phyloP scores from a whole-genome alignment of 1,140 invertebrate species.

The Eriosoma lanigerum region DNA sequence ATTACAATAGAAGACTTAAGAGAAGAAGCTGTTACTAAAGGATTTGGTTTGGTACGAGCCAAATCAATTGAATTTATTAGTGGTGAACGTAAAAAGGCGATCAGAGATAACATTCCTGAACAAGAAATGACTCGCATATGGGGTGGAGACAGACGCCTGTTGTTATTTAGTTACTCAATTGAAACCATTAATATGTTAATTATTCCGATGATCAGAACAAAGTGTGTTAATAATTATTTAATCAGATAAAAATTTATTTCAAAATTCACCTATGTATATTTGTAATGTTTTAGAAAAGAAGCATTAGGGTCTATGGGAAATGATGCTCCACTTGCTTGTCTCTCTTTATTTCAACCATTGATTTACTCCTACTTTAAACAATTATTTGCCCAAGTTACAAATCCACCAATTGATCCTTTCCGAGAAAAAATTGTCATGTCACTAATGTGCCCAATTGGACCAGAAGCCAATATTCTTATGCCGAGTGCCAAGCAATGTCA shows the following conservation, averaged over 20 bases:
- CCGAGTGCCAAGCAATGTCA: slow-evolving; percentile 88
- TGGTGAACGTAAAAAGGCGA: slow-evolving; percentile 53
- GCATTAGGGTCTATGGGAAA: slow-evolving; percentile 99
- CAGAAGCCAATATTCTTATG: slow-evolving; percentile 91
- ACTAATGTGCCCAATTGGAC: slow-evolving; percentile 85
- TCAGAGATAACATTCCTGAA: slow-evolving; percentile 54
- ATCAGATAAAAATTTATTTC: neutral
- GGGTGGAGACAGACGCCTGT: slow-evolving; percentile 80
- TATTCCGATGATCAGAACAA: slow-evolving; percentile 94
- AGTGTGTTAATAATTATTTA: slow-evolving; percentile 65
- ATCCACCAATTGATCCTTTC: slow-evolving; percentile 99
- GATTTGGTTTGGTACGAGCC: slow-evolving; percentile 51
- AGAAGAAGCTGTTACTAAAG: slow-evolving; percentile 58
- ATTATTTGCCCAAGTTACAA: slow-evolving; percentile 97
- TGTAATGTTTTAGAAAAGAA: slow-evolving; percentile 78
- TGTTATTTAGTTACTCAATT: slow-evolving; percentile 90
- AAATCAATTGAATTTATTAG: slow-evolving; percentile 54
- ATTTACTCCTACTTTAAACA: slow-evolving; percentile 99
- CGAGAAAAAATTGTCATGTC: slow-evolving; percentile 99
- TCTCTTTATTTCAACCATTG: slow-evolving; percentile 91
- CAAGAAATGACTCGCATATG: slow-evolving; percentile 60
- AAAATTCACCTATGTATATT: neutral
- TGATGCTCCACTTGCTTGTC: slow-evolving; percentile 93
- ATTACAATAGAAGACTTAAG: slow-evolving; percentile 71
- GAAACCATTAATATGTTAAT: slow-evolving; percentile 94